These are phyloP conservation scores for Hipparchia semele DNA, from an alignment of 2,888 invertebrate genomes.

Conservation along the genomic window DNA sequence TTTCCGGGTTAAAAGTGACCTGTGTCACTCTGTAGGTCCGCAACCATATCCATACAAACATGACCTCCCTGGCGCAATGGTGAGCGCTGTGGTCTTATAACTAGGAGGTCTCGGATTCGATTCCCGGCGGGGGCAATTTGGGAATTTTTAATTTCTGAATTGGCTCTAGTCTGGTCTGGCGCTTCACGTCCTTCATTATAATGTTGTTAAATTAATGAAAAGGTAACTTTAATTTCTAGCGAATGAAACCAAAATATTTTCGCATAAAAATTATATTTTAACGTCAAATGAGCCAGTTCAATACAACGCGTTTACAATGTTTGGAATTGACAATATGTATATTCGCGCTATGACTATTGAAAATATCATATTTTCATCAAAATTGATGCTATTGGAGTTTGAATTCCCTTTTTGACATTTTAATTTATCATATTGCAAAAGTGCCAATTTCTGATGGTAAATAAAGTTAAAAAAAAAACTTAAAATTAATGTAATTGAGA, in stretches of 20 bases:
- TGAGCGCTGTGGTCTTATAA: no score
- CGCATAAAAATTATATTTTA: background rate
- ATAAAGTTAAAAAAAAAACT: background rate
- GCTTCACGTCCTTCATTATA: no score
- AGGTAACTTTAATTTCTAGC: background rate
- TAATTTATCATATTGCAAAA: background rate
- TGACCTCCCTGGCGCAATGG: no score
- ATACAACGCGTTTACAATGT: constrained; percentile 6
- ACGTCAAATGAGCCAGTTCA: constrained; percentile 10
- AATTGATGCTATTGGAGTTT: background rate
- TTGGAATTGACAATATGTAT: background rate
- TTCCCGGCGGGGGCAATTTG: background rate
- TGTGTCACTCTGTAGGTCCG: no score
- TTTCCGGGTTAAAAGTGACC: no score
- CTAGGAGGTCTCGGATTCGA: background rate
- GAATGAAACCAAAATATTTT: constrained; percentile 13
- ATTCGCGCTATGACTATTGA: background rate
- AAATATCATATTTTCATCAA: constrained; percentile 9
- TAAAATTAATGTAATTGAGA: no score
- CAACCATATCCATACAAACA: no score
- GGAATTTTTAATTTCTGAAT: background rate
- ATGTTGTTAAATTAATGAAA: background rate
- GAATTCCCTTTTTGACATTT: background rate
- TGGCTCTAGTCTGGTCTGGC: no score
- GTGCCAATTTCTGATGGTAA: background rate